Evolutionary conservation across 2,797 vertebrate species (phyloP), one percentile per base, ranked within the genome.

Genomic region (Cyclopterus lumpus): DNA sequence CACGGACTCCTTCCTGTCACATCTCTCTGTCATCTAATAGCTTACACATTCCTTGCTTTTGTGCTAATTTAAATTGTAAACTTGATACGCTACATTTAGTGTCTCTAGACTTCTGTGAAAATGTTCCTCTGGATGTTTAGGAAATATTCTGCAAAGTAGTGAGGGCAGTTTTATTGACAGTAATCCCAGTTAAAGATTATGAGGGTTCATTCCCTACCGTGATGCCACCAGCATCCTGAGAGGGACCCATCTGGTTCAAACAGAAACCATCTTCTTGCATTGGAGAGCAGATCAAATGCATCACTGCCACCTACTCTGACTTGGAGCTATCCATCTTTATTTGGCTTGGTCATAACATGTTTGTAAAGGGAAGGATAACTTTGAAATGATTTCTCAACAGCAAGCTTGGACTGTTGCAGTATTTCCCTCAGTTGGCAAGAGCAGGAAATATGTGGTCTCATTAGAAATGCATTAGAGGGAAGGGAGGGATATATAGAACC

Each of bases 381-480:
- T 86, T 77, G 70, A 88, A 91, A 89, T 86, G 40, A 89, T 80
- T 84, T 89, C 67, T 88, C 79, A 69, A 77, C 60, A 61, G 78
- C 77, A 61, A 77, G 49, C 60, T 73, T 57, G 80, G 79, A 72
- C 49, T 75, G 80, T 82, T 80, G 72, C 58, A 12, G 68, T 63
- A 51, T 86, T 80, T 77, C 66, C 67, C 78, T 76, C 74, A 65
- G 80, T 74, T 76, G 55, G 77, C 75, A 78, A 73, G 82, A 71
- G 48, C 58, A 81, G 79, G 63, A 84, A 87, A 84, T 87, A 67
- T 81, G 81, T 75, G 60, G 64, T 79, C 77, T 92, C 77, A 89
- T 91, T 89, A 88, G 88, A 89, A 92, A 89, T 89, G 89, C 82
- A 89, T 92, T 88, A 91, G 84, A 86, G 65, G 67, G 61, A 75